Base-by-base conservation (phyloP, 2,113 vertebrate genomes). In the Malurus melanocephalus region DNA sequence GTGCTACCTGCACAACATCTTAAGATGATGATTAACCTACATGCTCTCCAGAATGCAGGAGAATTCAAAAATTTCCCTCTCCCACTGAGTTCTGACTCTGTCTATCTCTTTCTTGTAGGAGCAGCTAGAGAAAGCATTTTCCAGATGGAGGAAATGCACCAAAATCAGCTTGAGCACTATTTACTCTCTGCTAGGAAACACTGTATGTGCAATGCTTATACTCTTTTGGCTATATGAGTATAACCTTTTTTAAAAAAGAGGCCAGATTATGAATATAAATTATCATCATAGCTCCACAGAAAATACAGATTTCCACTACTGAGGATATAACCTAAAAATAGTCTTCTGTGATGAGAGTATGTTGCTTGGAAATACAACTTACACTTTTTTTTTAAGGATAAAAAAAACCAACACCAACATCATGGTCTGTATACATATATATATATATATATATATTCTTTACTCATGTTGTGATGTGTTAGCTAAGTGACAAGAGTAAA, bases 1-100 rank as follows among this genome's bases (percentile, higher is more conserved):
- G 66, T 77, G 66, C 43, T 93, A 77, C 74, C 68, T 67, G 56
- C 60, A 64, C 64, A 85, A 69, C 43, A 87, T 85, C 67, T 90
- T 65, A 66, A 81, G 52, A n/a, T 9, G 9, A 7, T 38, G 46
- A 80, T 94, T 94, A 87, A 94, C 79, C 79, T 87, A 85, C 85
- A 40, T 45, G 72, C 22, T 92, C 60, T 80, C n/a, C n/a, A 69
- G 40, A 85, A 93, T 67, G 45, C 40, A 74, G 82, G 55, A 89
- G n/a, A 93, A 87, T 83, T 83, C n/a, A 71, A 51, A 81, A 80
- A 26, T 38, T 80, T 94, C 43, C 22, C 32, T 80, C 30, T 74
- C 52, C 23, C 22, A 19, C 77, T 46, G 80, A 77, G 68, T 87
- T 85, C 64, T 55, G 65, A 22, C 43, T 57, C 55, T 59, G 33